A percentile compares a stretch with the other conserved stretches of the same genome.
phyloP scores from a whole-genome alignment of 2,113 vertebrate species.

The Corythaixoides concolor region DNA sequence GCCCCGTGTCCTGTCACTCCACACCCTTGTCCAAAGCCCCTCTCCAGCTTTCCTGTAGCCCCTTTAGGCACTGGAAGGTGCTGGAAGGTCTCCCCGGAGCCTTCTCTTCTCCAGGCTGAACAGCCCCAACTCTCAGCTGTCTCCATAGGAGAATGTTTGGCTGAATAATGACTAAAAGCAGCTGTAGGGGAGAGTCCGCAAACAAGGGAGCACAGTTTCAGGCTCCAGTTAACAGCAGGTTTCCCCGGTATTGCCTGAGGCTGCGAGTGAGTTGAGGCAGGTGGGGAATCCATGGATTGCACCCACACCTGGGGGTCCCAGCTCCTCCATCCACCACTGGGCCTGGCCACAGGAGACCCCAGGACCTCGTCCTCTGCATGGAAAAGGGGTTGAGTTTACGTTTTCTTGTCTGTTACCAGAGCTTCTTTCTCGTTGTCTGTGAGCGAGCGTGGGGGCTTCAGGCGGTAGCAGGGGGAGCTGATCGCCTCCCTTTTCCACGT shows the following conservation, averaged over 20 bases:
- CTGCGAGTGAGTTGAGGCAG: too few species aligned
- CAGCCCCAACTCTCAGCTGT: too few species aligned
- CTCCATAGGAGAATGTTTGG: too few species aligned
- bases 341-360: too few species aligned
- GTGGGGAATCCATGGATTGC: not conserved
- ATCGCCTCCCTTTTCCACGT: accelerated
- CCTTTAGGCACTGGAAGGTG: too few species aligned
- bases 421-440: not conserved
- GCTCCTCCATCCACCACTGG: not conserved
- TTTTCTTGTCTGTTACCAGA: not conserved
- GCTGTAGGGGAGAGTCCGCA: not conserved
- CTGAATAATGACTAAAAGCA: not conserved
- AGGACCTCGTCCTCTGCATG: too few species aligned
- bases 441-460: not conserved
- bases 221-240: not conserved
- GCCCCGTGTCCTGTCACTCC: too few species aligned
- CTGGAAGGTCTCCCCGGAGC: too few species aligned
- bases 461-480: not conserved
- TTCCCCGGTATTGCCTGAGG: not conserved
- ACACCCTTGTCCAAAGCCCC: too few species aligned
- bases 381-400: not conserved
- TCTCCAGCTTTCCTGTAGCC: too few species aligned
- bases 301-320: not conserved
- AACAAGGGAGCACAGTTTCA: not conserved
- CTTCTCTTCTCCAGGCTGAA: too few species aligned